Conservation (phyloP, 1,140 invertebrate genomes). For the Nasonia longicornis region DNA sequence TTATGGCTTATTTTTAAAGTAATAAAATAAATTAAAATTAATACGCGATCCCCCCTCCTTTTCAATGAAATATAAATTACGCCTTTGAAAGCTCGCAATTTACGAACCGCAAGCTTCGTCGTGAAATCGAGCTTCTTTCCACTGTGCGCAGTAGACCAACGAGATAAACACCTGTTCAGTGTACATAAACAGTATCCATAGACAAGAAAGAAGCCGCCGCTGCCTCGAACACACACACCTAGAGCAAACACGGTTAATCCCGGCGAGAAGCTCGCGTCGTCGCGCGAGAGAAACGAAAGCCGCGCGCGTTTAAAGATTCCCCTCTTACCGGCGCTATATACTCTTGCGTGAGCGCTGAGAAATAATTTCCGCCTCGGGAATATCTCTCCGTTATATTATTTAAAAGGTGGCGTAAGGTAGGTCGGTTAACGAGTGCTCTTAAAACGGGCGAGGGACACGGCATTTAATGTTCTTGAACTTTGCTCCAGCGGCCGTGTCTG, state of each 20-base stretch:
- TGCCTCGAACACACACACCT: not conserved
- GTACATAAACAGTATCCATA: too few relatives aligned
- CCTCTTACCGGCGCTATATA: not conserved
- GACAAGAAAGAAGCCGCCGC: too few relatives aligned
- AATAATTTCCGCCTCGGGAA: slow-evolving; percentile 23
- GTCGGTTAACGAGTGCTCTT: slow-evolving; percentile 33
- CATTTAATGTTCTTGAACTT: slow-evolving; percentile 40
- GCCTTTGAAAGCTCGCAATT: not conserved
- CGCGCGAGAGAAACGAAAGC: not conserved
- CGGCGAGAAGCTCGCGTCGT: too few relatives aligned
- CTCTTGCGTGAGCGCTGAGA: not conserved
- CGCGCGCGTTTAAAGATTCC: not conserved
- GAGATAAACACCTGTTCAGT: too few relatives aligned
- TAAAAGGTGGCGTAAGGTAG: slow-evolving; percentile 21
- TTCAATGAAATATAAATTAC: not conserved
- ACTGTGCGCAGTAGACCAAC: too few relatives aligned
- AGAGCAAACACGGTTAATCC: not conserved
- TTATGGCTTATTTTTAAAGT: not conserved
- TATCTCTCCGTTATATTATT: slow-evolving; percentile 9
- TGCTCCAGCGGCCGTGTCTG: not conserved
- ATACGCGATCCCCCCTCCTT: not conserved
- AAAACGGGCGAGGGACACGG: slow-evolving; percentile 17
- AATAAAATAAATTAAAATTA: not conserved
- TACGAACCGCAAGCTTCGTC: not conserved
- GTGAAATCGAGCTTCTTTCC: too few relatives aligned